Evolutionary conservation across 1,140 invertebrate species (phyloP).

Genomic region (Cyclina sinensis): DNA sequence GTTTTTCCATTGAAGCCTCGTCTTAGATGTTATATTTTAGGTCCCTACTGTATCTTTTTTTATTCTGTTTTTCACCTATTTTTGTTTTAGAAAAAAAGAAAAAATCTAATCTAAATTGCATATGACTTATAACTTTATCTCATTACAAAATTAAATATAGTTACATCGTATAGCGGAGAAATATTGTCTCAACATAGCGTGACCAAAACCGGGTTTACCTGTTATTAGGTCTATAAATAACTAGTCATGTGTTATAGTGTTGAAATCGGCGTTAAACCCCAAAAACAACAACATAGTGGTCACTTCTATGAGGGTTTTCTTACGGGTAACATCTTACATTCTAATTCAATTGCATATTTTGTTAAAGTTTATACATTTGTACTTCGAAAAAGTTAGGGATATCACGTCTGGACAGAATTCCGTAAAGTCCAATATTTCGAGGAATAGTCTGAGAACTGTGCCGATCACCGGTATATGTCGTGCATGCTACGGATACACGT

Average conservation of each 20-base stretch:
- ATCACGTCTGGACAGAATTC: neutral
- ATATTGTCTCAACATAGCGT: slow-evolving; percentile 28
- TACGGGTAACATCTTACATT: neutral
- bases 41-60: too few relatives aligned
- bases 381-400: too few relatives aligned
- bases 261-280: too few relatives aligned
- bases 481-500: slow-evolving; percentile 22
- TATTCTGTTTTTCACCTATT: too few relatives aligned
- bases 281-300: too few relatives aligned
- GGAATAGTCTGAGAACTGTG: slow-evolving; percentile 8
- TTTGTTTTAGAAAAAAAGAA: too few relatives aligned
- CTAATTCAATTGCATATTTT: slow-evolving; percentile 4
- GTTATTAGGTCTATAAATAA: neutral
- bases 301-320: neutral
- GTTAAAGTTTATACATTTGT: too few relatives aligned
- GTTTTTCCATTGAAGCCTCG: too few relatives aligned
- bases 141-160: too few relatives aligned
- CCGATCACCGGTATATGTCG: slow-evolving; percentile 6
- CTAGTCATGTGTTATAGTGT: neutral
- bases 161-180: slow-evolving; percentile 19
- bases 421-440: slow-evolving; percentile 8
- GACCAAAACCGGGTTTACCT: neutral
- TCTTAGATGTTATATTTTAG: too few relatives aligned
- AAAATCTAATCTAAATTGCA: too few relatives aligned
- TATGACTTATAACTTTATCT: too few relatives aligned